A percentile compares a stretch with the other conserved stretches of the same genome.
These are phyloP conservation scores for Vulpes ferrilata DNA, from an alignment of 2,113 vertebrate species.

Conservation along the genomic window DNA sequence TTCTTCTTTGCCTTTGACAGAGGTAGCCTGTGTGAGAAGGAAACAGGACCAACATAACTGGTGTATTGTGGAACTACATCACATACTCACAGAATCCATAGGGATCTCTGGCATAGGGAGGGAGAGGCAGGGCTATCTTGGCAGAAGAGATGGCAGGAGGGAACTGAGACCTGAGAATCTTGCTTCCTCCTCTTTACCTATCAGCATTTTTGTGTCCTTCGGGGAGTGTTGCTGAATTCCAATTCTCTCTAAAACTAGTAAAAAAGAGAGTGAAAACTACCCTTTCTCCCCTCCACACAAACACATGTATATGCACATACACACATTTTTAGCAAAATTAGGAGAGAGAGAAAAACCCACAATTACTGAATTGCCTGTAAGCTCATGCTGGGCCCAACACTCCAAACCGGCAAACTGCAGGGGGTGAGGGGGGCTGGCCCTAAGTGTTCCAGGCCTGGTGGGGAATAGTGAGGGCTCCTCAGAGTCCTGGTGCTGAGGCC, in stretches of 20 bases:
- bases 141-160: neutral
- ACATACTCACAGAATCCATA: neutral
- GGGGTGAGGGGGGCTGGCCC: no score
- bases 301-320: neutral
- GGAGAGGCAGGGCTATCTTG: neutral
- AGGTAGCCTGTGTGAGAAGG: neutral
- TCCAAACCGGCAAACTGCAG: neutral
- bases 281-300: neutral
- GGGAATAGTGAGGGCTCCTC: no score
- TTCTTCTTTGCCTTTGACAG: neutral
- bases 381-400: neutral
- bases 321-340: neutral
- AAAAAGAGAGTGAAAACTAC: neutral
- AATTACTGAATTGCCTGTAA: neutral
- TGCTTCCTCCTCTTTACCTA: neutral
- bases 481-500: neutral
- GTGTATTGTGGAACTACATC: neutral
- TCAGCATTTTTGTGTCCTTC: conserved; percentile 13
- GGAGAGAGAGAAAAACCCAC: neutral
- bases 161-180: neutral
- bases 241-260: conserved; percentile 17
- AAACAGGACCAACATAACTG: neutral
- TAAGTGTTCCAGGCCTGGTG: neutral
- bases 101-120: neutral
- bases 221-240: neutral